Evolutionary conservation across 2,888 invertebrate species (phyloP), one percentile per base, ranked within the genome.

Genomic region (Synergus gifuensis): DNA sequence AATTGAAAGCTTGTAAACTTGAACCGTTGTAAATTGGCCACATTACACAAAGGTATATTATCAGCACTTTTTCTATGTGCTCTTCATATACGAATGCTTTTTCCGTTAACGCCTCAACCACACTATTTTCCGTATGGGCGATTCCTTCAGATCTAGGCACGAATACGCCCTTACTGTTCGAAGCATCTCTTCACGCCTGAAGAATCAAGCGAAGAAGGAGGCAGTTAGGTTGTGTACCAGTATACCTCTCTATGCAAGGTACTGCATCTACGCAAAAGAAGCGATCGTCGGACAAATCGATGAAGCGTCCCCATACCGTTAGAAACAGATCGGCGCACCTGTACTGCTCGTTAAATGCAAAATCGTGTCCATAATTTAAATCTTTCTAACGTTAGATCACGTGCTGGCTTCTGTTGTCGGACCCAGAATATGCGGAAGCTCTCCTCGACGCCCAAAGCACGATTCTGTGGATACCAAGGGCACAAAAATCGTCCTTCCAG

Each of bases 281-380:
- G 86, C 81, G 83, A 86, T 83, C 83, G 82, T 78, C 83, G 83
- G 83, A 85, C 86, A 85, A 87, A 87, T 86, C 90, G 89, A 90
- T 89, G 86, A 89, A 87, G 87, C 89, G 87, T 88, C 88, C 78
- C 85, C 86, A 77, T 85, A 90, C 89, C 90, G 90, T 89, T 90
- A 89, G 85, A 84, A 87, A 81, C 84, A 86, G 84, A 86, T 86
- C 87, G 86, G 81, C 76, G 81, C 83, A 81, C 80, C 82, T 82
- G 84, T 81, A 83, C 84, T 79, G 85, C 86, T 89, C 87, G 88
- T 89, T 88, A 88, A 88, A 87, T 84, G 86, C 85, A 82, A 86
- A 88, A 88, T 88, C 86, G 84, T 85, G 82, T 79, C 85, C 86
- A 87, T 89, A 87, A 88, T 83, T 86, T 84, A 84, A 82, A 84